Percentiles rank a stretch among this genome's conserved stretches.
Conservation (phyloP, 2,797 vertebrate species). For the Nannoperca australis region DNA sequence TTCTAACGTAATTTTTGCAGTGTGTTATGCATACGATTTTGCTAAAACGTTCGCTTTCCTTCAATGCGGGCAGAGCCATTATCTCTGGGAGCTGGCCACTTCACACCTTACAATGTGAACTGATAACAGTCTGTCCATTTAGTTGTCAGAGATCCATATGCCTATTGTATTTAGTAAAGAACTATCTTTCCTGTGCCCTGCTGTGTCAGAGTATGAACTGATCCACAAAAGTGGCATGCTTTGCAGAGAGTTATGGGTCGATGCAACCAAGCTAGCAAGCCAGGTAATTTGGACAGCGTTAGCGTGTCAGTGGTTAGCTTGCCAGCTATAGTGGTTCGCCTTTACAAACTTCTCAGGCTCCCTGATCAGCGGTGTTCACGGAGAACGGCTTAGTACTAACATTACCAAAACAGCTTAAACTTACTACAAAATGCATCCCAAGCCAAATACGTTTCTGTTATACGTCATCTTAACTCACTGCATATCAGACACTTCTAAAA, state of each 20-base stretch:
- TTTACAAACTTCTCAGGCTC: not conserved
- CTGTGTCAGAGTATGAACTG: not conserved
- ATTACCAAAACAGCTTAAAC: not conserved
- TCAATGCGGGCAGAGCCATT: constrained; percentile 22
- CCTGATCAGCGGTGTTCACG: not conserved
- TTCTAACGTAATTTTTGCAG: constrained; percentile 12
- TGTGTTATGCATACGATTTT: constrained; percentile 6
- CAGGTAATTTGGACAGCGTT: not conserved
- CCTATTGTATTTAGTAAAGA: not conserved
- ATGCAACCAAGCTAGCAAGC: not conserved
- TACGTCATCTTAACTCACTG: not conserved
- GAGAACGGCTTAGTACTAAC: not conserved
- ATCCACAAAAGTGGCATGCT: not conserved
- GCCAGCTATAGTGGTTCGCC: too few relatives aligned
- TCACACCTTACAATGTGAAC: constrained; percentile 4
- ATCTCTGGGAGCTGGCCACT: constrained; percentile 12
- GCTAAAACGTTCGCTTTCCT: not conserved
- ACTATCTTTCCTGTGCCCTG: not conserved
- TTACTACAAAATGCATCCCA: not conserved
- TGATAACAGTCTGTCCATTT: constrained; percentile 1
- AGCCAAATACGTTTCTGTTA: not conserved
- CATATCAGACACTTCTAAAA: not conserved
- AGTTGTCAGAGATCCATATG: not conserved
- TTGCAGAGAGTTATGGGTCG: not conserved
- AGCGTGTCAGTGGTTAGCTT: not conserved